Base-by-base conservation (phyloP, 92 coral and sea anemone genomes). In the Nematostella vectensis region DNA sequence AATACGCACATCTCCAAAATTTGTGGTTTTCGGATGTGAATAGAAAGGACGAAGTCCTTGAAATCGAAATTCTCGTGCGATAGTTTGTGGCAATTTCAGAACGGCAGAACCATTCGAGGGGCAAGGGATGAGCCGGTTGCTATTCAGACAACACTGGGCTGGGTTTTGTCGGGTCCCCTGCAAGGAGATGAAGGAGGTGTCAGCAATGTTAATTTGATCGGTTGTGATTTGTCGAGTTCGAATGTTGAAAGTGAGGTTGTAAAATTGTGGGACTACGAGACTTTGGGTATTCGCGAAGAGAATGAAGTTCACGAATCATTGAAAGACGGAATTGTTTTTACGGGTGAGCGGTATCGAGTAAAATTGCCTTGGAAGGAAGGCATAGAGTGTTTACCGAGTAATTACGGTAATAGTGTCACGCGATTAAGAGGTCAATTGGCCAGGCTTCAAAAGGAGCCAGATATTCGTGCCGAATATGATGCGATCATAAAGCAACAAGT, bases 11-110 rank as follows among this genome's bases (percentile, higher is more conserved):
- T 31, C 48, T 79, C 11, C 28, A 55, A 4, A 67, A 60, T 10
- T 26, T 78, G 2, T 78, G 85, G 85, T 71, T 72, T 24, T 78
- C 80, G 1, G 85, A 78, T 37, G 75, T 78, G 0, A 55, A 69
- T 36, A 61, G 31, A 3, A 16, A 33, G 2, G 3, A 51, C 30
- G 75, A 78, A 8, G 15, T 16, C 9, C 33, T 81, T 25, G 75
- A 59, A 25, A 55, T 81, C 0, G 79, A 69, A 47, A 26, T 75
- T 18, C 57, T 80, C 31, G 54, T 80, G 24, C 40, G 82, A 81
- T 48, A 70, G 54, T 36, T 71, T 81, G 8, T 82, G 84, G 84
- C 28, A 39, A 8, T 77, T 76, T 50, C 79, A 76, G 64, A 59
- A 51, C 64, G 67, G 67, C 9, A 58, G 66, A 28, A 48, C 44